A percentile compares a stretch with the other conserved stretches of the same genome.
Evolutionary conservation across 1,140 invertebrate species (phyloP).

Genomic region (Pseudomyrmex dendroicus): DNA sequence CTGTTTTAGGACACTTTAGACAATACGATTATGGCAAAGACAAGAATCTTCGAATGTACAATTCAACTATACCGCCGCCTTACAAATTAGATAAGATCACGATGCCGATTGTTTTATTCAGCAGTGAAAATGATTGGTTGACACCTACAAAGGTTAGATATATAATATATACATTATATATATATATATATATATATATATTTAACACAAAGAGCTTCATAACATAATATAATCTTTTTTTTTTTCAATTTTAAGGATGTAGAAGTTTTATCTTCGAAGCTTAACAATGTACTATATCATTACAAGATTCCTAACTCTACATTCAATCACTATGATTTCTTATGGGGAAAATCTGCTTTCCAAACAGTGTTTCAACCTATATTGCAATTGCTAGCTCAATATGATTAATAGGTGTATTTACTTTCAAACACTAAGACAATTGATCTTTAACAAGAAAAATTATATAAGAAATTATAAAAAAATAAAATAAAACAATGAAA

Average conservation of each 20-base stretch:
- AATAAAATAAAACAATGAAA: constrained; percentile 18
- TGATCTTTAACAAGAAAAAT: neutral
- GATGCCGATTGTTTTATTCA: constrained; percentile 88
- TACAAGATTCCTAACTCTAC: constrained; percentile 76
- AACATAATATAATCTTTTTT: constrained; percentile 7
- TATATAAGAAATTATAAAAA: neutral
- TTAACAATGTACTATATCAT: constrained; percentile 79
- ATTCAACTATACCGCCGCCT: constrained; percentile 85
- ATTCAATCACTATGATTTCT: constrained; percentile 85
- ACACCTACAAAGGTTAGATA: constrained; percentile 82
- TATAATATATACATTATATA: too few relatives aligned
- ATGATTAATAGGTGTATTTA: constrained; percentile 66
- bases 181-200: too few relatives aligned
- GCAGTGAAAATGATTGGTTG: constrained; percentile 88
- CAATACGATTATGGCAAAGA: constrained; percentile 82
- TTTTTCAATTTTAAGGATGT: constrained; percentile 79
- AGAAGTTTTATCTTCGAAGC: constrained; percentile 71
- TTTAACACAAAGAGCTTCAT: too few relatives aligned
- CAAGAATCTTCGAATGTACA: constrained; percentile 83
- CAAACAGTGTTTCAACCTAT: constrained; percentile 78
- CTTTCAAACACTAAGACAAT: neutral
- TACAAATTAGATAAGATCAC: constrained; percentile 87
- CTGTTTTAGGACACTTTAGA: constrained; percentile 77
- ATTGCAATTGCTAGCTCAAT: constrained; percentile 75
- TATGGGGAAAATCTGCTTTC: constrained; percentile 81